Evolutionary conservation across 2,113 vertebrate genomes (phyloP).

Genomic region (Sebastes fasciatus): DNA sequence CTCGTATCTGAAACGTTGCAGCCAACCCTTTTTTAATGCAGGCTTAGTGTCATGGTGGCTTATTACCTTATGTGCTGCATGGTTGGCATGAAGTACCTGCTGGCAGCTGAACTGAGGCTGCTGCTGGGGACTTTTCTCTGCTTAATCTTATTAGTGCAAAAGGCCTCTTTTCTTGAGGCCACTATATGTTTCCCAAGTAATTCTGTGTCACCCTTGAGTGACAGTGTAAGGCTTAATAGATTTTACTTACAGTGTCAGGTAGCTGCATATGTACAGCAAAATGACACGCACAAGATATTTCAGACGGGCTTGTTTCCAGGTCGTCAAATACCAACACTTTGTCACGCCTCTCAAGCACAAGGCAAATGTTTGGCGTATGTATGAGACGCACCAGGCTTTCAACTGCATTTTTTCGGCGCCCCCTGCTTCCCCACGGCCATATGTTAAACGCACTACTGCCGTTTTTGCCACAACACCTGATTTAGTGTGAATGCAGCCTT

Average conservation of each 20-base stretch:
- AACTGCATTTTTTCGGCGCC: no score
- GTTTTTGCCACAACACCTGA: no score
- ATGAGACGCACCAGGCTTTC: not conserved
- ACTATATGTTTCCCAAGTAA: slow-evolving; percentile 63
- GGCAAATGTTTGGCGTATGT: not conserved
- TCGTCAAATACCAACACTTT: not conserved
- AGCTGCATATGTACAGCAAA: slow-evolving; percentile 4
- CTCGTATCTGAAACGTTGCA: slow-evolving; percentile 46
- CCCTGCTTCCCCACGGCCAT: no score
- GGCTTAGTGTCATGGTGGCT: slow-evolving; percentile 60
- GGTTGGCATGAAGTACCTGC: slow-evolving; percentile 66
- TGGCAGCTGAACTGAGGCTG: slow-evolving; percentile 74
- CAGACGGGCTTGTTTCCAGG: not conserved
- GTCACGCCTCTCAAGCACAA: not conserved
- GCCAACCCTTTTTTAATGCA: slow-evolving; percentile 43
- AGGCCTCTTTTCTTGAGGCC: slow-evolving; percentile 56
- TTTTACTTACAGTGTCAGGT: slow-evolving; percentile 44
- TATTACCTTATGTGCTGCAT: slow-evolving; percentile 61
- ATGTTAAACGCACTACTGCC: no score
- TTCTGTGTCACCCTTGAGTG: slow-evolving; percentile 57
- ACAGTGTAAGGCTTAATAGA: slow-evolving; percentile 49
- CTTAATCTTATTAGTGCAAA: slow-evolving; percentile 71
- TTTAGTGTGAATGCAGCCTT: no score
- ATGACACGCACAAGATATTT: not conserved
- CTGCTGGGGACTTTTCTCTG: slow-evolving; percentile 54